Base-by-base conservation (phyloP, 2,888 invertebrate species). In the Altica lythri region DNA sequence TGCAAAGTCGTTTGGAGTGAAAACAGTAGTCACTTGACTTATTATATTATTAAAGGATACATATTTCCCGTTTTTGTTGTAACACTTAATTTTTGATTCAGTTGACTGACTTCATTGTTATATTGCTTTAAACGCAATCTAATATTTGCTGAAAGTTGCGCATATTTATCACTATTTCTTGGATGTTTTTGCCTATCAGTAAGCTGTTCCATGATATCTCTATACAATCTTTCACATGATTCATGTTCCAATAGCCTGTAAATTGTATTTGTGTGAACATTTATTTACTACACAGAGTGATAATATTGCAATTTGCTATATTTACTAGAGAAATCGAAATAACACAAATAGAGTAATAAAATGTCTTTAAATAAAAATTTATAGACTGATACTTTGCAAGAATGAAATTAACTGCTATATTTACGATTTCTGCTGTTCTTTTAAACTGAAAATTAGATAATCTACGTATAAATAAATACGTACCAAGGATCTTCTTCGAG, bases 201-300 rank as follows among this genome's bases (percentile, higher is more conserved):
- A 5, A 88, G 67, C 65, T 83, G 81, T 53, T 82, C 82, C 75
- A 84, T 82, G 40, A 87, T 83, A 62, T 85, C 82, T 37, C 83
- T 77, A 64, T 80, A 81, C 14, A 86, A 70, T 55, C 82, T 82
- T 65, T 86, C 84, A 64, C 86, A 86, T 1, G 84, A 81, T 63
- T 86, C 86, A 71, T 83, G 81, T 68, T 87, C 86, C 0, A 79
- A 71, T 9, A 85, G 73, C 87, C 86, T 86, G 49, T 30, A 35
- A 14, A 25, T 25, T 13, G 45, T 29, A 18, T 4, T 16, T 29
- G 2, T 6, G 16, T 46, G 8, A 34, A 4, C 2, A 30, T 6
- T 13, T 13, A 30, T 9, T 5, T 6, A 30, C 10, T 30, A 30
- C 10, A 4, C 5, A 30, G 22, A 22, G 8, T 22, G 22, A 22